A percentile compares a stretch with the other conserved stretches of the same genome.
Conservation (phyloP, 2,113 vertebrate genomes). For the Meles meles region DNA sequence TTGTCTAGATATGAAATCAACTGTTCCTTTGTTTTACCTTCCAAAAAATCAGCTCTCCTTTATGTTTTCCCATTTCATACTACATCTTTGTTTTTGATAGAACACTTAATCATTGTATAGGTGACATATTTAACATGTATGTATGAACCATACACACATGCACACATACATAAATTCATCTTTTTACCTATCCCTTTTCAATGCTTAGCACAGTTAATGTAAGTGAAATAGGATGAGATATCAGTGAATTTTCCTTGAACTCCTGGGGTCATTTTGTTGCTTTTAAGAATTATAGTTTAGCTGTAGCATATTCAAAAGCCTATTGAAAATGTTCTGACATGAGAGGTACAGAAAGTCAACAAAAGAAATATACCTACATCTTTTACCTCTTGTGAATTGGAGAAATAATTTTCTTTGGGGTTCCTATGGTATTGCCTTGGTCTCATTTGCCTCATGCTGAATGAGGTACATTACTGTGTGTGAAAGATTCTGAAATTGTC, state of each 20-base stretch:
- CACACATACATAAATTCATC: not conserved
- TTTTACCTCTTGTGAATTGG: conserved; percentile 13
- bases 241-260: not conserved
- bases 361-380: conserved; percentile 3
- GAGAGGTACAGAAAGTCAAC: not conserved
- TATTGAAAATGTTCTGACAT: conserved; percentile 9
- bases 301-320: not conserved
- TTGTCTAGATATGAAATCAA: not conserved
- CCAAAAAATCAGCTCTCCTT: not conserved
- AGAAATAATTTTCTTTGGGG: conserved; percentile 45
- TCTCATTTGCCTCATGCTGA: conserved; percentile 35
- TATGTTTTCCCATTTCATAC: not conserved
- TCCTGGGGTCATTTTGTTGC: not conserved
- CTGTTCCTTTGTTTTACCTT: not conserved
- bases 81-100: not conserved
- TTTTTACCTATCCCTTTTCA: not conserved
- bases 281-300: conserved; percentile 28
- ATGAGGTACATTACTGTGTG: not conserved
- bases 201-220: not conserved
- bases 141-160: too few species aligned
- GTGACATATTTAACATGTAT: not conserved
- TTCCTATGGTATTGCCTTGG: not conserved
- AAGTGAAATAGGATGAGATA: not conserved
- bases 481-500: conserved; percentile 57
- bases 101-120: not conserved